A percentile compares a stretch with the other conserved stretches of the same genome.
Evolutionary conservation across 2,113 vertebrate genomes (phyloP).

Genomic region (Phalacrocorax aristotelis): DNA sequence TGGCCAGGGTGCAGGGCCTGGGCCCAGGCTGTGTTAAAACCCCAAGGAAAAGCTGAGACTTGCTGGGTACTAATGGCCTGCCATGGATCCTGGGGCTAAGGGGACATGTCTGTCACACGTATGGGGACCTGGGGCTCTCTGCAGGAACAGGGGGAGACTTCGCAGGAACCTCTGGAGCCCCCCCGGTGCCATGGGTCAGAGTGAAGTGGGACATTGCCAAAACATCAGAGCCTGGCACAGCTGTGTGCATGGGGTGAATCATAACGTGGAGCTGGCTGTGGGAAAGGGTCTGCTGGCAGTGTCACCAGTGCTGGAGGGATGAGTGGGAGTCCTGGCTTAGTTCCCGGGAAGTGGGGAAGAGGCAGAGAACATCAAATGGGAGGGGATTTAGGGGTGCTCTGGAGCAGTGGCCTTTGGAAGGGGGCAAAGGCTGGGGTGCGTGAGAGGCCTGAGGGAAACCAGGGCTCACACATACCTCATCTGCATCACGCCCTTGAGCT

Average conservation of each 20-base stretch:
- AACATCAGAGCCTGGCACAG: neutral
- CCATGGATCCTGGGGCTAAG: neutral
- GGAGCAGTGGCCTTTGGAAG: neutral
- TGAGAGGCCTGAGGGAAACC: too few species aligned
- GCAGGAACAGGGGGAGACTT: neutral
- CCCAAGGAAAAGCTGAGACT: neutral
- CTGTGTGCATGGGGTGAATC: neutral
- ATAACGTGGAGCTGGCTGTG: too few species aligned
- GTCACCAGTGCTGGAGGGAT: fast-evolving
- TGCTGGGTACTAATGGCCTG: neutral
- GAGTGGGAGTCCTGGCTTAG: neutral
- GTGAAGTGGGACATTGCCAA: neutral
- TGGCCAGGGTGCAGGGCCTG: neutral
- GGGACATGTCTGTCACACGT: neutral
- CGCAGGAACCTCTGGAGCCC: neutral
- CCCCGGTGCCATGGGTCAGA: neutral
- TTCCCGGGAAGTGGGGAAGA: too few species aligned
- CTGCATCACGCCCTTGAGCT: too few species aligned
- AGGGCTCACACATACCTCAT: fast-evolving
- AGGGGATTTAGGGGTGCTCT: fast-evolving
- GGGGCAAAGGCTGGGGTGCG: too few species aligned
- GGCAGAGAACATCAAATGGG: fast-evolving
- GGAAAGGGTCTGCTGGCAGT: fast-evolving
- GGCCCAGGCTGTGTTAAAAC: neutral
- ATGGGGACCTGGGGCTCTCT: neutral